phyloP scores from a whole-genome alignment of 2,113 vertebrate genomes.

The Cynopterus brachyotis region DNA sequence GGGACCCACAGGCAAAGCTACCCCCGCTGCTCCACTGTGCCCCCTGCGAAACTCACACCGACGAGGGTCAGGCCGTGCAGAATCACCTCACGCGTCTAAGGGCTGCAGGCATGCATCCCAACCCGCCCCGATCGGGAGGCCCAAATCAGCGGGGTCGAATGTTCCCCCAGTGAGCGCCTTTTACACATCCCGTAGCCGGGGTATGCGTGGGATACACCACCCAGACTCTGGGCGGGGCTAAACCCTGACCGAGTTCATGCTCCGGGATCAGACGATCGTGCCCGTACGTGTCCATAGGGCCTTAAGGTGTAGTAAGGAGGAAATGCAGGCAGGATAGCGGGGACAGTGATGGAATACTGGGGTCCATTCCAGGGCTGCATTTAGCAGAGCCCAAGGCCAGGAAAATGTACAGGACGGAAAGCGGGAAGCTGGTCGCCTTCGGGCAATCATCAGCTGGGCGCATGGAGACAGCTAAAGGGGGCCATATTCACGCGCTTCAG shows the following conservation, averaged over 20 bases:
- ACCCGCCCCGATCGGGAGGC: neutral
- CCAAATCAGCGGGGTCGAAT: neutral
- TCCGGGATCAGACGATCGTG: neutral
- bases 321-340: neutral
- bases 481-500: neutral
- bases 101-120: neutral
- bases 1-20: neutral
- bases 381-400: neutral
- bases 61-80: neutral
- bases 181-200: neutral
- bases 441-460: neutral
- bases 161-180: neutral
- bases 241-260: neutral
- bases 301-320: neutral
- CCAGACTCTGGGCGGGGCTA: too few species aligned
- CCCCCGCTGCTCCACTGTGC: neutral
- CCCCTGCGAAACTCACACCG: neutral
- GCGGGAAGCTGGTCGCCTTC: neutral
- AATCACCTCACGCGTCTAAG: neutral
- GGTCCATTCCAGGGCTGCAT: neutral
- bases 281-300: too few species aligned
- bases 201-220: too few species aligned
- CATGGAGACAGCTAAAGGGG: neutral
- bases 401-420: neutral
- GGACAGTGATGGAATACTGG: neutral